A percentile compares a stretch with the other conserved stretches of the same genome.
These are phyloP conservation scores for Drosophila melanica DNA, from an alignment of 1,140 invertebrate species.

Conservation along the genomic window DNA sequence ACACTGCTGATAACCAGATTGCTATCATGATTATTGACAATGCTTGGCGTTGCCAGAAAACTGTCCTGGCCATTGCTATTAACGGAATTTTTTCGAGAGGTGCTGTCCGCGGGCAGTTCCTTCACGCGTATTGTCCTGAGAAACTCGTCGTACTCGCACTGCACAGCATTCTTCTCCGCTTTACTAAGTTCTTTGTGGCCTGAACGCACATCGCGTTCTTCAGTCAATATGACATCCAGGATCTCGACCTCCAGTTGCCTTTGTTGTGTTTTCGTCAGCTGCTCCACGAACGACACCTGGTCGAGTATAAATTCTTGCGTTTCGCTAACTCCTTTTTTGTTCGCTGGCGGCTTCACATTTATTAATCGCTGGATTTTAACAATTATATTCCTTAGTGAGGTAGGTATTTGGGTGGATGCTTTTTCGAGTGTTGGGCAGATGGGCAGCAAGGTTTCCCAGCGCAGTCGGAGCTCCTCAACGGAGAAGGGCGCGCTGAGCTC, in stretches of 20 bases:
- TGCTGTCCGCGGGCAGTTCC: conserved; percentile 23
- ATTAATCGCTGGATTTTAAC: conserved; percentile 35
- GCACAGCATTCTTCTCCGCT: background rate
- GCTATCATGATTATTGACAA: background rate
- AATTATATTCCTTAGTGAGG: conserved; percentile 34
- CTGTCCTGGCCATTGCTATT: background rate
- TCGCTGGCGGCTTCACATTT: background rate
- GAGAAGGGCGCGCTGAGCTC: conserved; percentile 36
- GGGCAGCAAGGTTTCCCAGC: conserved; percentile 53
- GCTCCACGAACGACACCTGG: conserved; percentile 44
- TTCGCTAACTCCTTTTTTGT: background rate
- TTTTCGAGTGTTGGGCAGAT: conserved; percentile 35
- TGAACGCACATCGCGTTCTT: conserved; percentile 13
- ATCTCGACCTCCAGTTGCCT: conserved; percentile 55
- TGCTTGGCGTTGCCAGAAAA: background rate
- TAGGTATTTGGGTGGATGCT: conserved; percentile 24
- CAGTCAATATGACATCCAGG: conserved; percentile 37
- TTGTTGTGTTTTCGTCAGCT: conserved; percentile 26
- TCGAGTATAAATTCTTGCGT: conserved; percentile 34
- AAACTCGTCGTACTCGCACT: conserved; percentile 54
- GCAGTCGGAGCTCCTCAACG: conserved; percentile 45
- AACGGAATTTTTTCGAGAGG: background rate
- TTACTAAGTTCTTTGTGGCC: background rate
- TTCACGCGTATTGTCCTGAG: conserved; percentile 48
- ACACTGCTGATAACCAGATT: conserved; percentile 34